Conservation (phyloP, 2,888 invertebrate species). For the Macrophya annulata region DNA sequence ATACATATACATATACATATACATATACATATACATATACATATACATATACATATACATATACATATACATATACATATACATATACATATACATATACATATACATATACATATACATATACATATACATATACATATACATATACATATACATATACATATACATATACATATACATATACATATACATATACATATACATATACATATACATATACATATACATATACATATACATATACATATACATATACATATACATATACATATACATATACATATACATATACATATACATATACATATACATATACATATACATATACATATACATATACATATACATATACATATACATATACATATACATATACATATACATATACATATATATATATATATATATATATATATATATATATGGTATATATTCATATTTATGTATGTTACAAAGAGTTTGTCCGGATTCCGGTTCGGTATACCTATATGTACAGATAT, state of each 20-base stretch:
- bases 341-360: constrained; percentile 1
- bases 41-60: constrained; percentile 1
- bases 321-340: not conserved
- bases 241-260: not conserved
- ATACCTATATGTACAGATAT: not conserved
- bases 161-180: constrained; percentile 1
- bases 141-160: not conserved
- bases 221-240: constrained; percentile 1
- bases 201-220: not conserved
- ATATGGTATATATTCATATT: not conserved
- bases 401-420: too few relatives aligned
- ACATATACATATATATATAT: constrained; percentile 2
- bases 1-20: constrained; percentile 1
- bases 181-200: not conserved
- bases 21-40: not conserved
- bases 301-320: not conserved
- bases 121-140: not conserved
- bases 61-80: not conserved
- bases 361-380: not conserved
- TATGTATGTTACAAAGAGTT: constrained; percentile 39
- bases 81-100: not conserved
- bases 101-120: constrained; percentile 1
- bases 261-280: not conserved
- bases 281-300: constrained; percentile 1
- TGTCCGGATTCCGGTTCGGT: not conserved